Conservation (phyloP, 2,113 vertebrate genomes). For the Mastomys natalensis region DNA sequence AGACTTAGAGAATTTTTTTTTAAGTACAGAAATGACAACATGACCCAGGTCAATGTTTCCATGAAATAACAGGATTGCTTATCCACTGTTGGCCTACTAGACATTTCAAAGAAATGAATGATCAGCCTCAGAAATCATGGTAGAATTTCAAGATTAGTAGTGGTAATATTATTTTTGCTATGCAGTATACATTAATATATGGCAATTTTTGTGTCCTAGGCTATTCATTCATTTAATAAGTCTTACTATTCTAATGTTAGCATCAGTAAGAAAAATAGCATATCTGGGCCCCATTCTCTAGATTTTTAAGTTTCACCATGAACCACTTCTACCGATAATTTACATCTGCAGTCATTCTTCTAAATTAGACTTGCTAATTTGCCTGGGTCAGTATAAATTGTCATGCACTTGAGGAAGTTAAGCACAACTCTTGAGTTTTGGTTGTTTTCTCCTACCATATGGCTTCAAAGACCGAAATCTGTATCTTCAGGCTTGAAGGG, state of each 20-base stretch:
- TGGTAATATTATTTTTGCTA: not conserved
- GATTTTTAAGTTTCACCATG: not conserved
- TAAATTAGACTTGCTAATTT: not conserved
- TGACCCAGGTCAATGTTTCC: not conserved
- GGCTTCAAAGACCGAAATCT: not conserved
- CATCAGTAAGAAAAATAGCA: not conserved
- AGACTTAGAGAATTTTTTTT: not conserved
- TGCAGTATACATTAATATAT: not conserved
- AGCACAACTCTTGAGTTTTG: not conserved
- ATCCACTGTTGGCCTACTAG: not conserved
- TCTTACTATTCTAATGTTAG: not conserved
- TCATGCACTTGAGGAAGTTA: too few relatives aligned
- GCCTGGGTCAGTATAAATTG: too few relatives aligned
- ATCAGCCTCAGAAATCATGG: not conserved
- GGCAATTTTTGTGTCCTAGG: not conserved
- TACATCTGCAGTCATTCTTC: not conserved
- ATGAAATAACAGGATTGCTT: not conserved
- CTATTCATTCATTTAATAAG: not conserved
- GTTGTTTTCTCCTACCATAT: too few relatives aligned
- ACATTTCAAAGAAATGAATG: constrained; percentile 12
- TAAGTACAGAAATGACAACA: not conserved
- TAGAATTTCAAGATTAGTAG: not conserved
- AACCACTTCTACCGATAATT: not conserved
- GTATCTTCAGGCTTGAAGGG: too few relatives aligned
- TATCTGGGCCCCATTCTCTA: not conserved